Base-by-base conservation (phyloP, 2,797 vertebrate species). In the Hydrocynus forskahlii region DNA sequence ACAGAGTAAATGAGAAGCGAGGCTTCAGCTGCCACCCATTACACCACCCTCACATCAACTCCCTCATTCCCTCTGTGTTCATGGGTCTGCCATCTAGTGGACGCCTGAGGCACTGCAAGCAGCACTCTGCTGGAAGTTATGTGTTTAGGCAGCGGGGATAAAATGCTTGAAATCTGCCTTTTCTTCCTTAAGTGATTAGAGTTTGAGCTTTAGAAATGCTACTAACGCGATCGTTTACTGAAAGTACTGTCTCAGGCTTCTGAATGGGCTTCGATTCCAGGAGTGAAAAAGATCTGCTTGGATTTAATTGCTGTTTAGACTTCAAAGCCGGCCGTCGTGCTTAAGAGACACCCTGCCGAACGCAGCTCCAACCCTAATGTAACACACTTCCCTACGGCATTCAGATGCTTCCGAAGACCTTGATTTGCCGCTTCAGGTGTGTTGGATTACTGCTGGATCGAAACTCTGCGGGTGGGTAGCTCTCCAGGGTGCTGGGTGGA, bases 41-140 rank as follows among this genome's bases (percentile, higher is more conserved):
- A 67, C 38, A 57, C 45, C 50, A 21, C 16, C 14, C 14, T 71
- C 54, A 73, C 13, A 67, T 71, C n/a, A 77, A 73, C 21, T 40
- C 76, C 13, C 16, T 74, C 59, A 7, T 29, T 45, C n/a, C 52
- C 23, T 59, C 57, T 82, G 12, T 2, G 16, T n/a, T 25, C 14
- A 59, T 81, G 7, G 48, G 66, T 25, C 29, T 25, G 82, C 86
- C 88, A 75, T 81, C 86, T 86, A 84, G 86, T 87, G 85, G 88
- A 23, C 12, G 25, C 40, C 14, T 43, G 19, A 5, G 7, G 48
- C 67, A 78, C 72, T 83, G 64, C 79, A 80, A 25, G 45, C 16
- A 63, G 13, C 10, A 12, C 66, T 68, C 35, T 8, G 8, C 5
- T 70, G 45, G 4, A 43, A 0, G 10, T 52, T 16, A 8, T 13